Evolutionary conservation across 2,113 vertebrate species (phyloP).

Genomic region (Ailurus styani): DNA sequence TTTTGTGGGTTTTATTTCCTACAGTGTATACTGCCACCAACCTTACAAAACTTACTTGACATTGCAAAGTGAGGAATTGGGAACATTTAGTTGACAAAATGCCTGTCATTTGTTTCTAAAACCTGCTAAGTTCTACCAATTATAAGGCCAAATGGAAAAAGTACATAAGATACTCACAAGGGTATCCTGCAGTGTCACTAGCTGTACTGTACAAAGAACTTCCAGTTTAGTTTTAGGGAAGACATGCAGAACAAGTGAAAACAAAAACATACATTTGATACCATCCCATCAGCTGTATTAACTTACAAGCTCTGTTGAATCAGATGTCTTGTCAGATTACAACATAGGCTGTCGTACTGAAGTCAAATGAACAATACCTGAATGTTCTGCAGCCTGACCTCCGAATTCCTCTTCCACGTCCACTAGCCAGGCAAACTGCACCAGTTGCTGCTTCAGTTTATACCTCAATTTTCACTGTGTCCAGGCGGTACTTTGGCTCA

Average conservation of each 20-base stretch:
- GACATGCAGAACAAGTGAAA: constrained; percentile 79
- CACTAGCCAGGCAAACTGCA: neutral
- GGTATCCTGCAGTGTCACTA: constrained; percentile 42
- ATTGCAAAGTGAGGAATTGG: neutral
- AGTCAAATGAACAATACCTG: constrained; percentile 55
- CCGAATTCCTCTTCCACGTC: neutral
- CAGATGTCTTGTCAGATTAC: constrained; percentile 42
- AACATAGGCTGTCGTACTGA: neutral
- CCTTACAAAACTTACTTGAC: constrained; percentile 47
- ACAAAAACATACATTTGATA: constrained; percentile 57
- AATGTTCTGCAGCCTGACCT: constrained; percentile 5
- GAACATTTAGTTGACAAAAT: constrained; percentile 10
- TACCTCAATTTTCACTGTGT: constrained; percentile 94
- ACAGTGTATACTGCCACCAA: constrained; percentile 21
- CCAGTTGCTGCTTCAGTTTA: constrained; percentile 56
- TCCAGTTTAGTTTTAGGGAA: constrained; percentile 58
- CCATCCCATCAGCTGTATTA: neutral
- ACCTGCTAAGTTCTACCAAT: constrained; percentile 58
- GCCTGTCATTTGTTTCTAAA: constrained; percentile 37
- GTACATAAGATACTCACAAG: neutral
- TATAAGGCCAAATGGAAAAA: neutral
- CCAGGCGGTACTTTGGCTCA: constrained; percentile 93
- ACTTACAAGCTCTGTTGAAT: constrained; percentile 56
- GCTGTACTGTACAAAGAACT: constrained; percentile 18
- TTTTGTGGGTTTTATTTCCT: constrained; percentile 81